Evolutionary conservation across 2,888 invertebrate species (phyloP), one percentile per base, ranked within the genome.

Genomic region (Ectemnius cavifrons): DNA sequence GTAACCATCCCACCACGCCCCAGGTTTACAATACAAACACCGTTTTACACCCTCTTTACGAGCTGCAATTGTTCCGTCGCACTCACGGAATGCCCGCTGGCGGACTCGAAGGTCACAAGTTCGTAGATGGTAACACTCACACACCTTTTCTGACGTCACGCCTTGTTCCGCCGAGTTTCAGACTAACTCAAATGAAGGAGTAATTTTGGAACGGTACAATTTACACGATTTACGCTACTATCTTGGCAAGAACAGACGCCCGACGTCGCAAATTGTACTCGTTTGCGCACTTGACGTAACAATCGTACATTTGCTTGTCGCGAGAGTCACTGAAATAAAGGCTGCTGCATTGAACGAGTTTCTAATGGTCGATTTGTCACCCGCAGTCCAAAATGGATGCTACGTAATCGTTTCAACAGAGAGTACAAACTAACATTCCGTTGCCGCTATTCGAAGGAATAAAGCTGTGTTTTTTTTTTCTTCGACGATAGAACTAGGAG

Each of bases 41-140:
- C 56, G 60, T 71, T 70, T 74, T 74, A 78, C 73, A 74, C 71
- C 74, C 66, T 52, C 66, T 77, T 78, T 77, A 78, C 73, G 78
- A 71, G 46, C 23, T 23, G 60, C 61, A 27, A 64, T 61, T 64
- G 75, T 64, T 68, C 57, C n/a, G 63, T 63, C 18, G 46, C 37
- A 46, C 66, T 37, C 60, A 52, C 67, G 45, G 61, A 63, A 58
- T 63, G 67, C 16, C 47, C 37, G 56, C 37, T 23, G 46, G 23
- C 61, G 11, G 58, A 16, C 67, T 4, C 18, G 59, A 68, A 69
- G 71, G 71, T 77, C 76, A 23, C 3, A 18, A 46, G 57, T 57
- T 6, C 63, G 11, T 66, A 75, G 60, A 75, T 67, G 46, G 6
- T 13, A 14, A 27, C 4, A 11, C 61, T 4, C n/a, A 11, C 37